These are phyloP conservation scores for Erythrolamprus reginae DNA, from an alignment of 2,113 vertebrate genomes.

Conservation along the genomic window DNA sequence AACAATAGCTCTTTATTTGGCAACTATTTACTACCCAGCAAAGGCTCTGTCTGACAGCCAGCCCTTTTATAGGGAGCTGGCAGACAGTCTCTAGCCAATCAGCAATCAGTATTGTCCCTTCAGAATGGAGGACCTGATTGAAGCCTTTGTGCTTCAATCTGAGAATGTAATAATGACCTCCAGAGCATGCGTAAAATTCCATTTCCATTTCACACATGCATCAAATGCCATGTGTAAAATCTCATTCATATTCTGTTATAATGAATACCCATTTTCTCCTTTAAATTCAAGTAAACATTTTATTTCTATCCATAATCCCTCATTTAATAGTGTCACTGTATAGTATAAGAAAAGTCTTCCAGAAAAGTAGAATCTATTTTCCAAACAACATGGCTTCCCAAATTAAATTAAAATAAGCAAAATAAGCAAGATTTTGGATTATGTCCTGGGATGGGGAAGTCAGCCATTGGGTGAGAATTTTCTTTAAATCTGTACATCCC, in stretches of 20 bases:
- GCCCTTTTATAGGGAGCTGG: too few species aligned
- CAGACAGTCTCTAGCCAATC: too few species aligned
- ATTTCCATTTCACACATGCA: background rate
- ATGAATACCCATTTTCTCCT: background rate
- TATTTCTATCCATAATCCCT: background rate
- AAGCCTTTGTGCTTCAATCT: too few species aligned
- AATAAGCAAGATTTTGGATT: background rate
- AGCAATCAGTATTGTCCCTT: too few species aligned
- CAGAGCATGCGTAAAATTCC: background rate
- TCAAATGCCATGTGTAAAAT: background rate
- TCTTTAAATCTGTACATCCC: background rate
- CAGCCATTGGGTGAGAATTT: background rate
- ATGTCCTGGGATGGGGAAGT: background rate
- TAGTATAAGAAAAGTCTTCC: background rate
- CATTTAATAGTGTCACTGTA: background rate
- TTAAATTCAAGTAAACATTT: background rate
- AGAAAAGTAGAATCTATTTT: background rate
- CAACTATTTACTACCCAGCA: too few species aligned
- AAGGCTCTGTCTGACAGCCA: too few species aligned
- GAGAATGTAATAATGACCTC: too few species aligned
- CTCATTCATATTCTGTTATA: background rate
- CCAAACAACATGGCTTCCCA: background rate
- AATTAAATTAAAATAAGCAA: background rate
- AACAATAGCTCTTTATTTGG: too few species aligned
- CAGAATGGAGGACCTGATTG: too few species aligned